A percentile compares a stretch with the other conserved stretches of the same genome.
These are phyloP conservation scores for Trialeurodes vaporariorum DNA, from an alignment of 1,140 invertebrate species.

Conservation along the genomic window DNA sequence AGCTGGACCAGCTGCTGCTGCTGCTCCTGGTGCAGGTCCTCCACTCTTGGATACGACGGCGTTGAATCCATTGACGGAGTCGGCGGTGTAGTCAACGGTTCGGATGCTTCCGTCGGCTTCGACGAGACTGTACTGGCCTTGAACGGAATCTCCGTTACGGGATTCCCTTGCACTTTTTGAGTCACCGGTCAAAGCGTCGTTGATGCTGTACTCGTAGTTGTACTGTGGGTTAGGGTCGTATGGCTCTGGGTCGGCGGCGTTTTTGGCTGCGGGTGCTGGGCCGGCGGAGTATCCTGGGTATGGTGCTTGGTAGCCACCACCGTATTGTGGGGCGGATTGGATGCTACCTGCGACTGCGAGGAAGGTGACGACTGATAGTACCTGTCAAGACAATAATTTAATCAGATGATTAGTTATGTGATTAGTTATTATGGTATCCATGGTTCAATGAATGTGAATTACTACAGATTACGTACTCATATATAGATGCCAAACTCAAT, in stretches of 20 bases:
- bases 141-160: neutral
- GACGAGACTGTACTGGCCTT: neutral
- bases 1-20: neutral
- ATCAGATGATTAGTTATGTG: no score
- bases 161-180: neutral
- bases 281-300: neutral
- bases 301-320: no score
- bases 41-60: neutral
- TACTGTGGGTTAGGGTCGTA: neutral
- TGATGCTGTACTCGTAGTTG: neutral
- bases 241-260: neutral
- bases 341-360: neutral
- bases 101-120: neutral
- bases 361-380: neutral
- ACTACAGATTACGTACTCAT: no score
- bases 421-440: no score
- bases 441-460: no score
- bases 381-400: neutral
- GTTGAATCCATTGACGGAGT: neutral
- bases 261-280: no score
- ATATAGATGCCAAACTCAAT: no score
- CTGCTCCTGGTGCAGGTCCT: neutral
- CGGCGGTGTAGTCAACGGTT: neutral
- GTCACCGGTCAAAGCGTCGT: neutral
- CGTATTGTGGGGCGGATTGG: neutral